These are phyloP conservation scores for Phalacrocorax aristotelis DNA, from an alignment of 2,113 vertebrate species.

Conservation along the genomic window DNA sequence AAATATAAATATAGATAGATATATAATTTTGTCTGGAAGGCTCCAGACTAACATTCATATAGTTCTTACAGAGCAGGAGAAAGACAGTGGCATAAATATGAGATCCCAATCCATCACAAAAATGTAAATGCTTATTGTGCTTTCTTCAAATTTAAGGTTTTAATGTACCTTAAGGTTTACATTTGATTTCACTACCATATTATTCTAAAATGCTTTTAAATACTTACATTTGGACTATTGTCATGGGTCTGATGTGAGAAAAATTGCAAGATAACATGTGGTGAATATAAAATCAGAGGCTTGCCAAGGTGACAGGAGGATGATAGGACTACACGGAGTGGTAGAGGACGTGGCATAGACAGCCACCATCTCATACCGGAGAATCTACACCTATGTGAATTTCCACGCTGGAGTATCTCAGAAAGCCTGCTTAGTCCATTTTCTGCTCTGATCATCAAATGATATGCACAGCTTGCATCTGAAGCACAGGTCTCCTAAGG, in stretches of 20 bases:
- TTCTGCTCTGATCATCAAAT: neutral
- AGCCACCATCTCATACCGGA: neutral
- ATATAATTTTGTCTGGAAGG: neutral
- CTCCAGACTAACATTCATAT: neutral
- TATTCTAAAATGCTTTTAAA: conserved; percentile 24
- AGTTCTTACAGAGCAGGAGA: neutral
- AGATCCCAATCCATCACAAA: neutral
- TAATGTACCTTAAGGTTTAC: neutral
- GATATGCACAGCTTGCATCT: accelerated
- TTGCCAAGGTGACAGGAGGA: neutral
- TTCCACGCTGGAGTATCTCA: neutral
- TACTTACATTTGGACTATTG: neutral
- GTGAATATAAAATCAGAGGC: neutral
- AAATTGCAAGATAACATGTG: neutral
- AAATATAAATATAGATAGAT: neutral
- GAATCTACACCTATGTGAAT: neutral
- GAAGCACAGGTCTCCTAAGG: neutral
- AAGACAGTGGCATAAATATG: accelerated
- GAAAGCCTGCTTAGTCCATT: neutral
- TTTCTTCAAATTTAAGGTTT: neutral
- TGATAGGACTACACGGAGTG: neutral
- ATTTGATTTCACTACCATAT: neutral
- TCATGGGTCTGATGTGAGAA: neutral
- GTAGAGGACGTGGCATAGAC: neutral
- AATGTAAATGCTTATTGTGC: neutral